Percentiles rank a stretch among this genome's conserved stretches.
Evolutionary conservation across 1,140 invertebrate genomes (phyloP).

Genomic region (Uloborus diversus): DNA sequence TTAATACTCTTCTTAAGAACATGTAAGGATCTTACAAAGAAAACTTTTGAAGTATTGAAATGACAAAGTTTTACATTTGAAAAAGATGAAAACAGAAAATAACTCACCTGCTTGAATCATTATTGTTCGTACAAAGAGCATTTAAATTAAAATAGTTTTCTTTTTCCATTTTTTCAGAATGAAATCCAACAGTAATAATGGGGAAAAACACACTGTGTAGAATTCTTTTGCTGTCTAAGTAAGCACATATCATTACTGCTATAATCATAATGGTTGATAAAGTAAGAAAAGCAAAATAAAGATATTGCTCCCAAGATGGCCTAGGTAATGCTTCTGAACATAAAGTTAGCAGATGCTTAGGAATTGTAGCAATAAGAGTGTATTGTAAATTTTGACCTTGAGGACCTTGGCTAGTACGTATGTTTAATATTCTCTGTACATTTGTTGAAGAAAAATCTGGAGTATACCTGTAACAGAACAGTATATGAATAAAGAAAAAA

Average conservation of each 20-base stretch:
- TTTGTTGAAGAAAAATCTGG: conserved; percentile 90
- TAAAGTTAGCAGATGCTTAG: conserved; percentile 76
- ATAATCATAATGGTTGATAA: conserved; percentile 75
- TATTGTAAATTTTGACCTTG: conserved; percentile 70
- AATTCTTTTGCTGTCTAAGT: conserved; percentile 79
- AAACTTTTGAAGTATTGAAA: too few species aligned
- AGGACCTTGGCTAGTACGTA: conserved; percentile 67
- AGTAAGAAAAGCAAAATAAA: conserved; percentile 76
- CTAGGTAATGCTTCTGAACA: conserved; percentile 79
- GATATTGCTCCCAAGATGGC: conserved; percentile 80
- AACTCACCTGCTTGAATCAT: conserved; percentile 25
- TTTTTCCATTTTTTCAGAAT: conserved; percentile 43
- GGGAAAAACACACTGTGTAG: conserved; percentile 69
- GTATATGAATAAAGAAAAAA: too few species aligned
- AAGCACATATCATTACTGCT: conserved; percentile 75
- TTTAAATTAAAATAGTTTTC: conserved; percentile 55
- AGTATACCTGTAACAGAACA: conserved; percentile 74
- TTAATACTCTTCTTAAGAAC: too few species aligned
- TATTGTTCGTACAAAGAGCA: conserved; percentile 16
- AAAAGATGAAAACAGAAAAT: too few species aligned
- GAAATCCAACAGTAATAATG: conserved; percentile 57
- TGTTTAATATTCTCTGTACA: conserved; percentile 73
- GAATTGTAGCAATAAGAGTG: conserved; percentile 81
- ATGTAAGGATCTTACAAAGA: too few species aligned
- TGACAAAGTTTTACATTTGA: too few species aligned